phyloP scores from a whole-genome alignment of 2,888 invertebrate genomes.

The Clostera curtula region DNA sequence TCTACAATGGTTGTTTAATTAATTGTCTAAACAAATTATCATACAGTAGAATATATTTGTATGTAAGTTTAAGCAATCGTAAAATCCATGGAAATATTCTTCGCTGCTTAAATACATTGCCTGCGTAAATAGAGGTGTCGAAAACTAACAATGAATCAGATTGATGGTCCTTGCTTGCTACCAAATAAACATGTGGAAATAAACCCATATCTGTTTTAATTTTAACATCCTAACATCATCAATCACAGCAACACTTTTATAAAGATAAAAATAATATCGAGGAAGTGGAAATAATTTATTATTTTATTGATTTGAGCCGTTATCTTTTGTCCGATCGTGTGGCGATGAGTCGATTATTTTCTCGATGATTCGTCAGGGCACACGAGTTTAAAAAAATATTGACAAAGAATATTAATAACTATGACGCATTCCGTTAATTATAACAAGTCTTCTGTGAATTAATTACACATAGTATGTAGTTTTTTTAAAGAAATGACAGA shows the following conservation, averaged over 20 bases:
- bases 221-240: conserved; percentile 44
- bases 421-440: too few relatives aligned
- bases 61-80: too few relatives aligned
- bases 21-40: too few relatives aligned
- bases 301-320: conserved; percentile 65
- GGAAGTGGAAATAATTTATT: conserved; percentile 66
- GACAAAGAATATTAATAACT: conserved; percentile 23
- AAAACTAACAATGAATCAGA: conserved; percentile 6
- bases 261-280: conserved; percentile 55
- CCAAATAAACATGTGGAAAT: conserved; percentile 18
- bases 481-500: too few relatives aligned
- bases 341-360: conserved; percentile 52
- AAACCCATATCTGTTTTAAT: conserved; percentile 22
- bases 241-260: conserved; percentile 64
- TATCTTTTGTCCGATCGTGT: conserved; percentile 64
- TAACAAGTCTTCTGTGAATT: too few relatives aligned
- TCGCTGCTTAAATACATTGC: too few relatives aligned
- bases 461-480: too few relatives aligned
- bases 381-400: conserved; percentile 31
- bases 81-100: too few relatives aligned
- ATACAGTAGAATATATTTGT: too few relatives aligned
- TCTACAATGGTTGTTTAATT: too few relatives aligned
- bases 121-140: conserved; percentile 11
- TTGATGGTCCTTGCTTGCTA: conserved; percentile 7
- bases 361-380: conserved; percentile 43